Percentiles rank a stretch among this genome's conserved stretches.
Conservation (phyloP, 2,888 invertebrate species). For the Anorthoa munda region DNA sequence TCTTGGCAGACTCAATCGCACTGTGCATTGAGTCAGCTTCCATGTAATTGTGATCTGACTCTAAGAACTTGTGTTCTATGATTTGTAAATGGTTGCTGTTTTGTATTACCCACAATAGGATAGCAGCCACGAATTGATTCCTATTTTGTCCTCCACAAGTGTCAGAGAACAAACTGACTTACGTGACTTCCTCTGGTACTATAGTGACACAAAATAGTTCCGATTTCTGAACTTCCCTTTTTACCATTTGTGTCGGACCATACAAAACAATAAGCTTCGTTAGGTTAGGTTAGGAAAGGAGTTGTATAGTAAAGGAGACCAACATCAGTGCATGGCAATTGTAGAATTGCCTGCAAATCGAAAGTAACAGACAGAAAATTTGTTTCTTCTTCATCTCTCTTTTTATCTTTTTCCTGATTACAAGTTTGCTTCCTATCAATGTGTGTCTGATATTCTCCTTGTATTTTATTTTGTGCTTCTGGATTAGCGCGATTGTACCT, state of each 20-base stretch:
- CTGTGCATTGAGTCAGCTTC: slow-evolving; percentile 49
- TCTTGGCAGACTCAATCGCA: slow-evolving; percentile 43
- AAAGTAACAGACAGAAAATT: slow-evolving; percentile 4
- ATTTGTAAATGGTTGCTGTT: slow-evolving; percentile 1
- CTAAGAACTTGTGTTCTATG: slow-evolving; percentile 10
- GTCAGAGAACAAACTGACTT: background rate
- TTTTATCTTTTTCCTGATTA: slow-evolving; percentile 18
- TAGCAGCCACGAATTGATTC: slow-evolving; percentile 1
- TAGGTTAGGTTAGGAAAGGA: no score
- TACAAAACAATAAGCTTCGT: slow-evolving; percentile 1
- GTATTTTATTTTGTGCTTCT: background rate
- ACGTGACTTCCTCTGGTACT: background rate
- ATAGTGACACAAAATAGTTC: background rate
- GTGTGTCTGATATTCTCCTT: background rate
- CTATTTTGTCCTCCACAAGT: slow-evolving; percentile 2
- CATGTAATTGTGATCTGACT: slow-evolving; percentile 44
- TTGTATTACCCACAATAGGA: slow-evolving; percentile 7
- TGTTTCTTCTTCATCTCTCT: slow-evolving; percentile 4
- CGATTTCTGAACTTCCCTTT: slow-evolving; percentile 3
- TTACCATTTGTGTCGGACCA: background rate
- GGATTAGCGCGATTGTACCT: slow-evolving; percentile 18
- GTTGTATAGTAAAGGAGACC: slow-evolving; percentile 34
- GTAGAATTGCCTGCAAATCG: slow-evolving; percentile 13
- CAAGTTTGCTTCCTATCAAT: background rate
- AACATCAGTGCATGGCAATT: slow-evolving; percentile 51